Evolutionary conservation across 2,888 invertebrate species (phyloP), one percentile per base, ranked within the genome.

Genomic region (Ichneumon xanthorius): DNA sequence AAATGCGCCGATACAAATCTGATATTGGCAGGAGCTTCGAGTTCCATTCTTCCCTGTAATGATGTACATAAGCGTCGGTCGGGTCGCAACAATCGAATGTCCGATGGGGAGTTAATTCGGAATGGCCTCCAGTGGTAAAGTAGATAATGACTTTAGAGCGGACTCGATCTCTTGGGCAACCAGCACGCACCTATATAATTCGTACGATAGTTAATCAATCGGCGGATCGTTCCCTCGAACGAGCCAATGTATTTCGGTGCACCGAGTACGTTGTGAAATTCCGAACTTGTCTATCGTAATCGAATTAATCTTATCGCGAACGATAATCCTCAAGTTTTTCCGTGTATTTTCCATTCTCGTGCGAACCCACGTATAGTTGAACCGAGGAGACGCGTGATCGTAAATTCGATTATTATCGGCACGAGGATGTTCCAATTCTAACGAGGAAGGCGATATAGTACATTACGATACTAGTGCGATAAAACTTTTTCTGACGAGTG

Each of bases 91-190:
- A 67, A 76, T 80, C 63, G 70, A 84, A 70, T 55, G 70, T 70
- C 68, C 19, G 50, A 80, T 70, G 22, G 53, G 19, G 26, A 37
- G 9, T 68, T 61, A 72, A 80, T 80, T 76, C 65, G 14, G 5
- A 80, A 40, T 16, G 45, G 55, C 67, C 58, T 65, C 19, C 71
- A 33, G 48, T 37, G 30, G 67, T 72, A 30, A 76, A 84, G 55
- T 77, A 76, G 76, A 80, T 84, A 80, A 84, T 80, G 65, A 61
- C 67, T 48, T 58, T 37, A 53, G 80, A 80, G 65, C 50, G 30
- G 16, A n/a, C 30, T 63, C n/a, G 63, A 70, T 71, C 63, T 48
- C 30, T 26, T 55, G 37, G 67, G 77, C 78, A 63, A 70, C 22
- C 40, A 73, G 50, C 65, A 65, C 71, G 67, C 45, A 77, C 53